Evolutionary conservation across 2,113 vertebrate species (phyloP).

Genomic region (Tachysurus fulvidraco): DNA sequence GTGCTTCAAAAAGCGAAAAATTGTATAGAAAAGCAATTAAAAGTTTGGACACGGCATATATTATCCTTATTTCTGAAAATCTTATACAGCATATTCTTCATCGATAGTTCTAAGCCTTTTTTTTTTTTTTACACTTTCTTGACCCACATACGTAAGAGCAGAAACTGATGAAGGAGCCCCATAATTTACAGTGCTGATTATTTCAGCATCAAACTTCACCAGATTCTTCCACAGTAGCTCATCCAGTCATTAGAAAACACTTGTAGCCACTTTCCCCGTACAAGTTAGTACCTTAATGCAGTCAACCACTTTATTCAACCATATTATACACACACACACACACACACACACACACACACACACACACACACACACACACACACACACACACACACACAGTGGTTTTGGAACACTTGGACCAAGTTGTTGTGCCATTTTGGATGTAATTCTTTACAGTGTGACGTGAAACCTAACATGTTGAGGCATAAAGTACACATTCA

Average conservation of each 20-base stretch:
- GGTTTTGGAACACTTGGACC: conserved; percentile 12
- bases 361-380: neutral
- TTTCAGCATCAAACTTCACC: conserved; percentile 22
- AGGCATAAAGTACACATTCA: conserved; percentile 2
- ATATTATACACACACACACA: neutral
- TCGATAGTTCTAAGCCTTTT: conserved; percentile 40
- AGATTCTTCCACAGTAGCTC: neutral
- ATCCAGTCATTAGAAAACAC: conserved; percentile 1
- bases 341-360: neutral
- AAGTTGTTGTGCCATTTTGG: conserved; percentile 18
- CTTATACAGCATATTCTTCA: conserved; percentile 64
- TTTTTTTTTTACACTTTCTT: conserved; percentile 59
- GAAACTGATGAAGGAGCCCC: neutral
- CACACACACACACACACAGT: neutral
- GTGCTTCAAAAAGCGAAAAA: conserved; percentile 27
- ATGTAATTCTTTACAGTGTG: neutral
- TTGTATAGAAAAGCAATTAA: conserved; percentile 18
- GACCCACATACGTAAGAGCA: conserved; percentile 5
- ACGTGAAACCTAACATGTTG: neutral
- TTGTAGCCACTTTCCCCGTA: neutral
- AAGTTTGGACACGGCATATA: conserved; percentile 66
- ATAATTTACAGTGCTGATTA: conserved; percentile 21
- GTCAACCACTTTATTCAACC: neutral
- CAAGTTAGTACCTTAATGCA: conserved; percentile 24
- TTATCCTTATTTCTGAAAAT: conserved; percentile 66